A percentile compares a stretch with the other conserved stretches of the same genome.
Conservation (phyloP, 2,888 invertebrate genomes). For the Hirtodrosophila trivittata region DNA sequence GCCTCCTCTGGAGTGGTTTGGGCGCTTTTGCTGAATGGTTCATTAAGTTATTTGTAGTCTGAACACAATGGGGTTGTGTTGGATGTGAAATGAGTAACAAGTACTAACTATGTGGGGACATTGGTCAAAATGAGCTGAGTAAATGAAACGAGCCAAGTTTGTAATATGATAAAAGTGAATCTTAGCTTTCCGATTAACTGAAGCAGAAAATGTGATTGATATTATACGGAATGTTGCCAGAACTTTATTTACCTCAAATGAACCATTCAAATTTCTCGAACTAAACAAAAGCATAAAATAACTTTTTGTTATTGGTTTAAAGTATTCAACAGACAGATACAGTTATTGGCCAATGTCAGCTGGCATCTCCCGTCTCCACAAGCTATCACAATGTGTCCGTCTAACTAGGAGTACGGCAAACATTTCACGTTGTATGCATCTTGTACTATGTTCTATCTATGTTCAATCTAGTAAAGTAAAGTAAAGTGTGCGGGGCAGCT, state of each 20-base stretch:
- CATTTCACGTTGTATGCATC: conserved; percentile 48
- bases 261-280: too few relatives aligned
- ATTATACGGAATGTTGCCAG: too few relatives aligned
- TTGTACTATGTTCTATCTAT: conserved; percentile 17
- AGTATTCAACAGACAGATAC: conserved; percentile 1
- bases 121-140: conserved; percentile 25
- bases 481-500: conserved; percentile 43
- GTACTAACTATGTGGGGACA: neutral
- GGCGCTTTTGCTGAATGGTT: conserved; percentile 54
- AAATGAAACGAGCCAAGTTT: neutral
- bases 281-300: too few relatives aligned
- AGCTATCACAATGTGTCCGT: conserved; percentile 56
- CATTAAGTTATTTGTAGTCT: conserved; percentile 67
- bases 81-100: conserved; percentile 30
- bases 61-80: conserved; percentile 29
- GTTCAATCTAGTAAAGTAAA: conserved; percentile 61
- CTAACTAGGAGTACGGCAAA: conserved; percentile 37
- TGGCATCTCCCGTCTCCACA: conserved; percentile 4
- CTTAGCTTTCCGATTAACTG: conserved; percentile 13
- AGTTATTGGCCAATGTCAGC: conserved; percentile 39
- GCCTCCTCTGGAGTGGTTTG: conserved; percentile 29
- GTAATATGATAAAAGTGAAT: neutral
- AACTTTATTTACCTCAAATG: too few relatives aligned
- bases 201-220: conserved; percentile 19
- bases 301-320: neutral